Base-by-base conservation (phyloP, 2,888 invertebrate species). In the Macrosoma leucophasiata region DNA sequence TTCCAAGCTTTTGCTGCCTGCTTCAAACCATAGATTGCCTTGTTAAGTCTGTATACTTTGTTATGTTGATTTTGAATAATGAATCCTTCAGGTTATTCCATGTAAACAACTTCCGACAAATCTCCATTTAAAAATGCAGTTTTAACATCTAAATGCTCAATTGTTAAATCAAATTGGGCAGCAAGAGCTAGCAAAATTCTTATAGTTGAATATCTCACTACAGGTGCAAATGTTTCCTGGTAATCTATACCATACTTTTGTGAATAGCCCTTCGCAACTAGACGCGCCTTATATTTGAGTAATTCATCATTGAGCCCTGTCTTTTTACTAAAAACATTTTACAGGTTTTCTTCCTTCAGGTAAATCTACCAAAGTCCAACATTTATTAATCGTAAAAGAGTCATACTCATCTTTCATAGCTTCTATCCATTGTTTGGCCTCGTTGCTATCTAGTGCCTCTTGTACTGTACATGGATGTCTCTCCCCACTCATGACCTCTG, bases 111-210 rank as follows among this genome's bases (percentile, higher is more conserved):
- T 34, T 46, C 43, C 6, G 34, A 5, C 3, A 46, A 21, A 8
- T 39, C 31, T 4, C 48, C 42, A 33, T 48, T 41, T 5, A 48
- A 20, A 24, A 48, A 48, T n/a, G 43, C 43, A n/a, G 46, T 46
- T 13, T 33, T 41, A 1, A 48, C 46, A 37, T 48, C 24, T 13
- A 24, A 24, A 13, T 13, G 24, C 13, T 24, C 13, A 8, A 24
- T 24, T 9, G 13, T 13, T 13, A 24, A 13, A 24, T 24, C 24
- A 24, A 13, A 24, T 9, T 24, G 24, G 13, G 24, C 24, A 24
- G 24, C 24, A 24, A 24, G 8, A 12, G 24, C 24, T n/a, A 24
- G 24, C 13, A 24, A 24, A 24, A 24, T 30, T 5, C 43, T 14
- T 6, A 43, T 30, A 15, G 33, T 35, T 15, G 28, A 38, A 27